These are phyloP conservation scores for Geothlypis trichas DNA, from an alignment of 2,113 vertebrate genomes.

Conservation along the genomic window DNA sequence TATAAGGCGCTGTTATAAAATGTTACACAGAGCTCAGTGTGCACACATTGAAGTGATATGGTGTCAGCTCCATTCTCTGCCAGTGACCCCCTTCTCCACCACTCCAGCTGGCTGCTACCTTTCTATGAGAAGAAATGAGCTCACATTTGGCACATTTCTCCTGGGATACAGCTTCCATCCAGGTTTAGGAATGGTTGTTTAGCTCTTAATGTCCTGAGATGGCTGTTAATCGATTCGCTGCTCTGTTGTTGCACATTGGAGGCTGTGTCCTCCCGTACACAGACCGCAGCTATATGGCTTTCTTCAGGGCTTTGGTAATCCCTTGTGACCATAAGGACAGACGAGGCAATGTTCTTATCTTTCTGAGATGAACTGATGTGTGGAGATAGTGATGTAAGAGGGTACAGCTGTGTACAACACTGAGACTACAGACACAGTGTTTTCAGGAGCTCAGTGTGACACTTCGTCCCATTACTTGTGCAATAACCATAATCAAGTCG, in stretches of 20 bases:
- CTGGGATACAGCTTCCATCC: not conserved
- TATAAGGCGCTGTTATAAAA: conserved; percentile 43
- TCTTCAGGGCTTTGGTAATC: not conserved
- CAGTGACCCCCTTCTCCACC: not conserved
- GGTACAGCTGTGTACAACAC: not conserved
- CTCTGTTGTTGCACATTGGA: not conserved
- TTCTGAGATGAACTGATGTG: not conserved
- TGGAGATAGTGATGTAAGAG: not conserved
- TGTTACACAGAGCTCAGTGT: not conserved
- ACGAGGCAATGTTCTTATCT: not conserved
- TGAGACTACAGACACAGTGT: not conserved
- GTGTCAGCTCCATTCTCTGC: conserved; percentile 24
- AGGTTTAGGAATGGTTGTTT: not conserved
- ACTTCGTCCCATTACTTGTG: not conserved
- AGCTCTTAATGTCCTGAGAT: not conserved
- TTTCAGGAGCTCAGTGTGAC: not conserved
- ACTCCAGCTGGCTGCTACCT: conserved; percentile 33
- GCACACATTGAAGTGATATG: conserved; percentile 23
- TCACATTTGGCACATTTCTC: conserved; percentile 46
- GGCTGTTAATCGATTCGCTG: not conserved
- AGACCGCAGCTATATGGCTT: not conserved
- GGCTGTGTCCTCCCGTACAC: not conserved
- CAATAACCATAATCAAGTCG: not conserved
- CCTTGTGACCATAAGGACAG: not conserved
- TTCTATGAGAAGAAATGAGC: conserved; percentile 17